Evolutionary conservation across 2,888 invertebrate species (phyloP).

Genomic region (Griposia aprilina): DNA sequence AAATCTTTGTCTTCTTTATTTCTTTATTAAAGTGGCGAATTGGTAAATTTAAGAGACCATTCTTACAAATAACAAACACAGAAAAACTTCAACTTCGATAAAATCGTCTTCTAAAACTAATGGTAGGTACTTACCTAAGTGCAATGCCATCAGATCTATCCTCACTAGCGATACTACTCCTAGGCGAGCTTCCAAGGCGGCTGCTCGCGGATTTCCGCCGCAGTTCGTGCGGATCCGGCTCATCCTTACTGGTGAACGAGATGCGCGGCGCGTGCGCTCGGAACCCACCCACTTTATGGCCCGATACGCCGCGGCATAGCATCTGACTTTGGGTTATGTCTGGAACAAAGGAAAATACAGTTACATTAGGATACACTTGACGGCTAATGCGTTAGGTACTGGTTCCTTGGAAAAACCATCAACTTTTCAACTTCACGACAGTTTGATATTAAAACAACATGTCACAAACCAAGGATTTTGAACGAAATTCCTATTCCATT

Average conservation of each 20-base stretch:
- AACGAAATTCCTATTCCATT: background rate
- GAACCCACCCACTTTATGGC: constrained; percentile 85
- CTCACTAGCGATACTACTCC: constrained; percentile 87
- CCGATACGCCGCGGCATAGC: constrained; percentile 85
- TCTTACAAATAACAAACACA: background rate
- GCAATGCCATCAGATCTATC: constrained; percentile 90
- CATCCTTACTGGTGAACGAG: constrained; percentile 86
- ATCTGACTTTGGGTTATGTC: constrained; percentile 86
- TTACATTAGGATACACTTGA: background rate
- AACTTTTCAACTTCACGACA: background rate
- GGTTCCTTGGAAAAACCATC: background rate
- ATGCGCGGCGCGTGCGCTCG: constrained; percentile 86
- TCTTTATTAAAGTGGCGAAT: background rate
- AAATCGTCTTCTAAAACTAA: background rate
- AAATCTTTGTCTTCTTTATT: background rate
- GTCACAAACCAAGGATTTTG: background rate
- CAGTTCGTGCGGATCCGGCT: constrained; percentile 80
- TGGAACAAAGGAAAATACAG: constrained; percentile 69
- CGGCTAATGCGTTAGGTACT: background rate
- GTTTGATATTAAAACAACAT: background rate
- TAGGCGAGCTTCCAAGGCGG: constrained; percentile 85
- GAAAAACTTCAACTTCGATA: background rate
- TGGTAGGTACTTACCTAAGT: constrained; percentile 87
- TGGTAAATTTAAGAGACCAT: background rate
- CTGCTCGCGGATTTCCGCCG: constrained; percentile 87